phyloP scores from a whole-genome alignment of 2,797 vertebrate species.

The Alcedo atthis region DNA sequence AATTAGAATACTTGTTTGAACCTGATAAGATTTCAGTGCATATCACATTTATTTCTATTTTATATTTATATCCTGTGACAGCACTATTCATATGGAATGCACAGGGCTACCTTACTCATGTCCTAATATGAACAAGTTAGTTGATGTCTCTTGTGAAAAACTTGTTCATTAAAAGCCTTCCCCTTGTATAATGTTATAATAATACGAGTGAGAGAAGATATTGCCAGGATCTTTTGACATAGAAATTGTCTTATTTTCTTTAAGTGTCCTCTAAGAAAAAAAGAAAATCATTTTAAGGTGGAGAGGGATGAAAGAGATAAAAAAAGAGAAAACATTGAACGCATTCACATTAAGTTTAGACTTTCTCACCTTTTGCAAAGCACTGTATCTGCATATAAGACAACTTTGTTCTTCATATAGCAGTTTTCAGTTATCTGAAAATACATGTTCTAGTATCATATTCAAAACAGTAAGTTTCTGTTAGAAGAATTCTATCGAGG shows the following conservation, averaged over 20 bases:
- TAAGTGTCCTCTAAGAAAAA: neutral
- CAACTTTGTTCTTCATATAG: constrained; percentile 10
- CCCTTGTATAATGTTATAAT: neutral
- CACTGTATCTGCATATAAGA: neutral
- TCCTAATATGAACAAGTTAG: constrained; percentile 25
- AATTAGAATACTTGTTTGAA: constrained; percentile 68
- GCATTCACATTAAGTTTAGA: constrained; percentile 22
- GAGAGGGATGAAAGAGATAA: neutral
- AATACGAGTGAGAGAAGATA: constrained; percentile 4
- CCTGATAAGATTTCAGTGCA: constrained; percentile 44
- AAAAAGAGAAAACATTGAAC: constrained; percentile 9
- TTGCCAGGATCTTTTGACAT: neutral
- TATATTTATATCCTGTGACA: constrained; percentile 62
- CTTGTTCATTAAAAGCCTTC: constrained; percentile 35
- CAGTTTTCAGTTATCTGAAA: constrained; percentile 36
- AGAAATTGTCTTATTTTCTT: neutral
- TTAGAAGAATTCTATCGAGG: constrained; percentile 67
- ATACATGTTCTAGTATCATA: neutral
- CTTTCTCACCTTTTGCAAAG: neutral
- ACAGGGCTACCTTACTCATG: constrained; percentile 49
- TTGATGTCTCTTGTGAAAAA: constrained; percentile 47
- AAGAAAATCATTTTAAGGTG: neutral
- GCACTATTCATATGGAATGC: constrained; percentile 30
- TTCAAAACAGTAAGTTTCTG: neutral
- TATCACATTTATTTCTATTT: constrained; percentile 57